Conservation (phyloP, 2,888 invertebrate genomes). For the Cheilosia impressa region DNA sequence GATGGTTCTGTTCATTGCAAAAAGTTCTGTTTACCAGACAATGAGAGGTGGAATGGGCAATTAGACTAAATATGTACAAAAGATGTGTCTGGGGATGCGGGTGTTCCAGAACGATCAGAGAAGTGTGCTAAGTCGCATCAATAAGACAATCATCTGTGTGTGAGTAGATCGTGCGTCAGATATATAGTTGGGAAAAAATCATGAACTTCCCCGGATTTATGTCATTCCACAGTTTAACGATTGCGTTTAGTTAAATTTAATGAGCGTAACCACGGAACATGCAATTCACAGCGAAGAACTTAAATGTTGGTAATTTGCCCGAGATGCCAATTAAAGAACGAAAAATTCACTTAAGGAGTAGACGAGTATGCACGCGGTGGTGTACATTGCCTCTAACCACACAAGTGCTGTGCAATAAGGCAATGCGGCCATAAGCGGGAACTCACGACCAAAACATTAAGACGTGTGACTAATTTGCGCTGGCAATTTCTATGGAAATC, state of each 20-base stretch:
- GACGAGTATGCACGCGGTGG: neutral
- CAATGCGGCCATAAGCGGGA: conserved; percentile 28
- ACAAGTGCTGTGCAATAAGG: conserved; percentile 8
- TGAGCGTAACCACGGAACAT: conserved; percentile 62
- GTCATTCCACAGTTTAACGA: conserved; percentile 36
- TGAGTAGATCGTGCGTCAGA: neutral
- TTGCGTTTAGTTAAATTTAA: conserved; percentile 67
- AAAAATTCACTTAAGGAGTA: conserved; percentile 22
- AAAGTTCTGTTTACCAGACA: conserved; percentile 18
- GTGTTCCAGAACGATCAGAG: neutral
- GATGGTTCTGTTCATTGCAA: conserved; percentile 37
- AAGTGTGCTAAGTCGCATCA: neutral
- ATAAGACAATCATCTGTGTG: neutral
- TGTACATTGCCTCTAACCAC: conserved; percentile 20
- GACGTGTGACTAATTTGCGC: conserved; percentile 72
- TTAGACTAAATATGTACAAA: neutral
- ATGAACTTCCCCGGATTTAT: neutral
- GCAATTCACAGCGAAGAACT: conserved; percentile 15
- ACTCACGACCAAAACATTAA: conserved; percentile 67
- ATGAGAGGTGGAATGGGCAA: neutral
- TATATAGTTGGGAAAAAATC: neutral
- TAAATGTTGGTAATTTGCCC: conserved; percentile 52
- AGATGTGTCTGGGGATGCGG: neutral
- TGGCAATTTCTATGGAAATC: conserved; percentile 63
- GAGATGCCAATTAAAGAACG: conserved; percentile 33